Conservation (phyloP, 2,888 invertebrate genomes). For the Noctua janthe region DNA sequence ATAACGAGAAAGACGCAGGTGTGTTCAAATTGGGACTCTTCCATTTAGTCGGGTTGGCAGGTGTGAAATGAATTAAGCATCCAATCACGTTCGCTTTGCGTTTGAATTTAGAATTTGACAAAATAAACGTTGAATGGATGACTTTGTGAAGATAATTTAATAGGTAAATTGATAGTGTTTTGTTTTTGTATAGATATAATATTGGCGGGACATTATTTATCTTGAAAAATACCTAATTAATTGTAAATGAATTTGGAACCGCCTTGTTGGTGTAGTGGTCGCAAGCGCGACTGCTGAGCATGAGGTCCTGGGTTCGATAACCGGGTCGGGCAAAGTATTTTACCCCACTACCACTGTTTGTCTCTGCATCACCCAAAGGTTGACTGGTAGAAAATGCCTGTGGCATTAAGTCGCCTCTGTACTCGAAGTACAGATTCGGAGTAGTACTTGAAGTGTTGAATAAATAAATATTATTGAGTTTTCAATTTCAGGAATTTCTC, state of each 20-base stretch:
- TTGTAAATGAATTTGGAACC: background rate
- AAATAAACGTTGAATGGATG: slow-evolving; percentile 29
- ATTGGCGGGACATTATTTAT: background rate
- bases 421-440: no score
- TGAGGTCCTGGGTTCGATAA: background rate
- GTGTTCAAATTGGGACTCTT: slow-evolving; percentile 54
- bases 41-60: slow-evolving; percentile 57
- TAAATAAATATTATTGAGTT: background rate
- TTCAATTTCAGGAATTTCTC: no score
- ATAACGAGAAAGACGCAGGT: slow-evolving; percentile 25
- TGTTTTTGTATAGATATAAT: background rate
- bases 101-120: slow-evolving; percentile 56
- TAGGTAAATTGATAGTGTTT: background rate
- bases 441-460: no score
- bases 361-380: no score
- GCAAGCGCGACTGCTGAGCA: background rate
- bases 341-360: no score
- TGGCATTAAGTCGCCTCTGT: no score
- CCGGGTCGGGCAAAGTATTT: background rate
- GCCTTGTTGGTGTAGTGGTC: background rate
- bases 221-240: background rate
- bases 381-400: no score
- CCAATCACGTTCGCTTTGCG: slow-evolving; percentile 61
- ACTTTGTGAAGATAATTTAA: background rate
- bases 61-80: slow-evolving; percentile 64